Evolutionary conservation across 1,140 invertebrate genomes (phyloP), one percentile per base, ranked within the genome.

Genomic region (Drosophila tropicalis): DNA sequence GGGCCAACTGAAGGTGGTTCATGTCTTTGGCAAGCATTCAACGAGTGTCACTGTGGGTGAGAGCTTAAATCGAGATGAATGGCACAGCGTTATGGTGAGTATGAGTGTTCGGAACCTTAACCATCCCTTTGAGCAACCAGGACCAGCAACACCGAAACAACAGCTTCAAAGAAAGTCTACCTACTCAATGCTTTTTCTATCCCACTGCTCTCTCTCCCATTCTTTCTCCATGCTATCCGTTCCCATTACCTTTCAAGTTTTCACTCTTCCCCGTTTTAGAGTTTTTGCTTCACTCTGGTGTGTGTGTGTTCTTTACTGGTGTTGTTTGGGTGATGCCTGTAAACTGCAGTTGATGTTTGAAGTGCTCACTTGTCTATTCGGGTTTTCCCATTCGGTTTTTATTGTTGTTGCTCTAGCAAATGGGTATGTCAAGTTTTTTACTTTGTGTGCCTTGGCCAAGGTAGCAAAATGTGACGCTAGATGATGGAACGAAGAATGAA

Each of bases 1-100:
- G 91, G 97, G 97, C 25, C 96, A 97, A 92, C 91, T 97, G 12
- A 97, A 97, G 93, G 96, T 97, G 56, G 96, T 97, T n/a, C 96
- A 97, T 90, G 96, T 97, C 17, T 97, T 97, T 92, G 96, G 96
- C 1, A 96, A 97, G 91, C 95, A 96, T 91, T 95, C 96, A 55
- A 97, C 96, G 5, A 97, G 96, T 67, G 94, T 97, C 41, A 97
- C 96, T 3, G 96, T 98, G n/a, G 97, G 97, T 39, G 94, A 97
- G 92, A 97, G 96, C 12, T 92, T 98, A 22, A 98, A 98, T 92
- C 94, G 96, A 81, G 97, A 98, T 90, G 95, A 96, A 83, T 98
- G 97, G 97, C 97, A 98, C 92, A 95, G 94, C 83, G 96, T 98
- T 22, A 95, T 95, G 44, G 94, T 95, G 70, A 93, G 93, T 70